Conservation (phyloP, 2,888 invertebrate genomes). For the Lamellibrachia columna region DNA sequence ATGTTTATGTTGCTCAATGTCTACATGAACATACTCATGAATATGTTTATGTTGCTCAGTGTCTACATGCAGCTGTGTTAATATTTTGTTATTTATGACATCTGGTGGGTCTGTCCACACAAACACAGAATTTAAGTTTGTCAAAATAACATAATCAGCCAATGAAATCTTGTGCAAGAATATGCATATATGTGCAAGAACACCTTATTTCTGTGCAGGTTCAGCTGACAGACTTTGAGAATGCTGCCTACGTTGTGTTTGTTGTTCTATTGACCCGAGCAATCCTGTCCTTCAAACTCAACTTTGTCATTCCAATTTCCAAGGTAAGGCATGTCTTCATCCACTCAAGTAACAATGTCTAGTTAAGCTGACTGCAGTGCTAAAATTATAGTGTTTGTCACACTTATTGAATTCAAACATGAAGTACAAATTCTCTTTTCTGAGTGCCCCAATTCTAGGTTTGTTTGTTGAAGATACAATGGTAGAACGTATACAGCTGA, state of each 20-base stretch:
- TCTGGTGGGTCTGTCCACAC: no score
- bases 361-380: neutral
- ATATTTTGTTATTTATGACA: no score
- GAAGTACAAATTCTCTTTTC: no score
- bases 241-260: conserved; percentile 98
- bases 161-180: no score
- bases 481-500: no score
- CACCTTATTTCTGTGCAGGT: conserved; percentile 67
- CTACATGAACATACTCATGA: no score
- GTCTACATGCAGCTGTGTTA: no score
- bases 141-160: no score
- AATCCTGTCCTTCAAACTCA: conserved; percentile 93
- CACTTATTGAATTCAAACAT: neutral
- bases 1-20: no score
- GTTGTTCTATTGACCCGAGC: conserved; percentile 95
- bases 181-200: no score
- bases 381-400: neutral
- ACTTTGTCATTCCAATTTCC: conserved; percentile 96
- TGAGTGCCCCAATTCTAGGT: neutral
- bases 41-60: no score
- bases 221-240: conserved; percentile 99
- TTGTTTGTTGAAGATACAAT: neutral
- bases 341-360: neutral
- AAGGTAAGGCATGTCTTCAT: conserved; percentile 72
- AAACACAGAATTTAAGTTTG: no score